Percentiles rank a stretch among this genome's conserved stretches.
Conservation (phyloP, 2,797 vertebrate genomes). For the Clarias platycephalus region DNA sequence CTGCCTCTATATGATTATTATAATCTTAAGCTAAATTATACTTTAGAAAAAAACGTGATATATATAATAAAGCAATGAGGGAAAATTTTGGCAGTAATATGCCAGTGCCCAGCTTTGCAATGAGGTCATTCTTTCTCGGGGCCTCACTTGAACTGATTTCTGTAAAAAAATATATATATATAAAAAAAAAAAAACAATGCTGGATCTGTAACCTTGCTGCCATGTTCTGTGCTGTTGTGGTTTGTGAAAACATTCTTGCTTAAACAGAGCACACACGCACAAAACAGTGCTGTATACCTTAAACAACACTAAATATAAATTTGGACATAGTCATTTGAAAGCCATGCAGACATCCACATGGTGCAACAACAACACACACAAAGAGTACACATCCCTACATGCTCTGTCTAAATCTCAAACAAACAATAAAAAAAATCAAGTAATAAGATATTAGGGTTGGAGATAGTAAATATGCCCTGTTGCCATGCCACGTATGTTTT, state of each 20-base stretch:
- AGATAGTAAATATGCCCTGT: background rate
- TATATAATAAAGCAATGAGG: background rate
- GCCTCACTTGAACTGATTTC: slow-evolving; percentile 4
- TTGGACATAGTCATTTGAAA: background rate
- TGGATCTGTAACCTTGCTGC: slow-evolving; percentile 13
- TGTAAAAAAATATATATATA: background rate
- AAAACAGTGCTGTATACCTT: background rate
- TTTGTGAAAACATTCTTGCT: slow-evolving; percentile 22
- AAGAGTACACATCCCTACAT: background rate
- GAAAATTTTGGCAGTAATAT: background rate
- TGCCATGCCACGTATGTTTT: too few relatives aligned
- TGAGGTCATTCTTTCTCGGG: background rate
- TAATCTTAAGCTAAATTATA: slow-evolving; percentile 7
- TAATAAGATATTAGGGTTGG: background rate
- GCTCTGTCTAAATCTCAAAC: background rate
- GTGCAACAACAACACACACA: background rate
- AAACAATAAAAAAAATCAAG: background rate
- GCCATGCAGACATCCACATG: background rate
- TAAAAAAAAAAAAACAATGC: background rate
- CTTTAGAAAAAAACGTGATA: background rate
- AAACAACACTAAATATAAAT: background rate
- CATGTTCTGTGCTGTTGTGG: background rate
- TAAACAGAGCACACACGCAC: background rate
- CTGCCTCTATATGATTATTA: background rate
- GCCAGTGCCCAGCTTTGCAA: background rate